Evolutionary conservation across 2,797 vertebrate genomes (phyloP).

Genomic region (Chaetodon trifasciatus): DNA sequence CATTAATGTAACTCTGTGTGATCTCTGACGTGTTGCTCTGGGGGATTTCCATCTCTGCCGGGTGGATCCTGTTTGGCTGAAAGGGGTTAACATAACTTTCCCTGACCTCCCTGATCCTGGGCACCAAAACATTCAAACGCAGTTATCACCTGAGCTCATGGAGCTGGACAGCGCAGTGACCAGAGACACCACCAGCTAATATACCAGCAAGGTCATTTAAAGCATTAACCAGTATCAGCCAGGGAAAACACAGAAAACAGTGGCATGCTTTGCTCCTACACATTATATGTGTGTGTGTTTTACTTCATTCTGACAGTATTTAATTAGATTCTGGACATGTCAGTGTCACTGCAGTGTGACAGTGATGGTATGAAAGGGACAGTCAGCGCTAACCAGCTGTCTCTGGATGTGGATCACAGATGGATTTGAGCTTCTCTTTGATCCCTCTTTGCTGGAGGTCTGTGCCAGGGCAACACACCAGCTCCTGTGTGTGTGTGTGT

Average conservation of each 20-base stretch:
- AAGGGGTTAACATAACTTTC: conserved; percentile 66
- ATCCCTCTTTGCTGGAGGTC: conserved; percentile 65
- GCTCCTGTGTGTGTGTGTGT: conserved; percentile 8
- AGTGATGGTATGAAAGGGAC: conserved; percentile 53
- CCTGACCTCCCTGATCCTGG: conserved; percentile 40
- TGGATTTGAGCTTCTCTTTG: conserved; percentile 74
- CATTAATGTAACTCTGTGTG: conserved; percentile 24
- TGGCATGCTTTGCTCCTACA: background rate
- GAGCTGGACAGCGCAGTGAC: background rate
- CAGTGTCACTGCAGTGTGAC: background rate
- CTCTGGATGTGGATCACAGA: conserved; percentile 73
- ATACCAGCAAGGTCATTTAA: background rate
- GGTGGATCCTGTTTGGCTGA: conserved; percentile 44
- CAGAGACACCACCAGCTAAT: background rate
- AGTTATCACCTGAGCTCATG: conserved; percentile 21
- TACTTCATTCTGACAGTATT: background rate
- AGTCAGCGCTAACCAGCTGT: conserved; percentile 60
- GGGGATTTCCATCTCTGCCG: conserved; percentile 57
- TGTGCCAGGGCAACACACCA: conserved; percentile 34
- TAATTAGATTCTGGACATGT: background rate
- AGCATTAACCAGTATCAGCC: background rate
- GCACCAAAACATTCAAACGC: conserved; percentile 19
- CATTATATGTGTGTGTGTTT: background rate
- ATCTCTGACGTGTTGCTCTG: conserved; percentile 53
- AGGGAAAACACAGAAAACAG: background rate